phyloP scores from a whole-genome alignment of 2,113 vertebrate species.

The Gorilla gorilla region DNA sequence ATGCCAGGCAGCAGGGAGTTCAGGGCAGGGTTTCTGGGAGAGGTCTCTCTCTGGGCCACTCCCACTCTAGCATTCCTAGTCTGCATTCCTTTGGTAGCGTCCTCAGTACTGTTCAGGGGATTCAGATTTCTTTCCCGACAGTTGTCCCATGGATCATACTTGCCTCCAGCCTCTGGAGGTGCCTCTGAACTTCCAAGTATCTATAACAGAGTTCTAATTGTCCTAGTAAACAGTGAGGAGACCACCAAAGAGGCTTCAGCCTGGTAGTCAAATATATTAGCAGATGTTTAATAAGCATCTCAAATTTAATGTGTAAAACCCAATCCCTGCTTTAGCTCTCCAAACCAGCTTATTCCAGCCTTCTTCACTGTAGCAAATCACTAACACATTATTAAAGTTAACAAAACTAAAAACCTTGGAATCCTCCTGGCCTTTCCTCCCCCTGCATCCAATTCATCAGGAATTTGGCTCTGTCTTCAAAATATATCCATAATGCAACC shows the following conservation, averaged over 20 bases:
- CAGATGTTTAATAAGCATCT: neutral
- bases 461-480: neutral
- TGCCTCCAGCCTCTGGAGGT: neutral
- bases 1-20: neutral
- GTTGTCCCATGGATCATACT: no score
- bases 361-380: neutral
- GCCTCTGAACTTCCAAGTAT: neutral
- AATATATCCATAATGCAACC: neutral
- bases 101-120: neutral
- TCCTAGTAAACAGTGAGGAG: neutral
- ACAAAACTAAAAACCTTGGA: neutral
- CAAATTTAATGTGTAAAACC: neutral
- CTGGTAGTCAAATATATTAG: neutral
- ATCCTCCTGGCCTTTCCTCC: neutral
- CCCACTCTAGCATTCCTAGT: neutral
- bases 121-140: neutral
- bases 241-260: neutral
- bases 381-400: neutral
- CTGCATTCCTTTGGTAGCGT: neutral
- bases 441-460: neutral
- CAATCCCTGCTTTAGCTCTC: neutral
- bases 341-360: neutral
- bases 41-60: neutral
- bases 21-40: neutral
- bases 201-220: neutral